These are phyloP conservation scores for Asarcornis scutulata DNA, from an alignment of 2,113 vertebrate genomes.

Conservation along the genomic window DNA sequence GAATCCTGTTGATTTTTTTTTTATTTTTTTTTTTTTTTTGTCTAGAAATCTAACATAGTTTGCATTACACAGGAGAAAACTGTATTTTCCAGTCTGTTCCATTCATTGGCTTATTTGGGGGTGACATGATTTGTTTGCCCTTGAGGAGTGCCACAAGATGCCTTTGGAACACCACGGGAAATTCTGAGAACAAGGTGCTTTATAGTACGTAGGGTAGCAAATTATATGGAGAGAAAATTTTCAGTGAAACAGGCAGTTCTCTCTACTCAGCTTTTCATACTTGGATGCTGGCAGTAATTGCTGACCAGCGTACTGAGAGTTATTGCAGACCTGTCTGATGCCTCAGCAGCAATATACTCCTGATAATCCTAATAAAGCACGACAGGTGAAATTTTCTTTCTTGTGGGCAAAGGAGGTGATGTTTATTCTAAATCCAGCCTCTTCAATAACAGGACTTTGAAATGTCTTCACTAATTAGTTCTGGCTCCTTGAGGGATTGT, in stretches of 20 bases:
- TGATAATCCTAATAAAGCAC: background rate
- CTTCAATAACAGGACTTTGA: slow-evolving; percentile 25
- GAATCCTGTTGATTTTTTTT: background rate
- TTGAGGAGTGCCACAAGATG: background rate
- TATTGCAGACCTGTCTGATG: slow-evolving; percentile 12
- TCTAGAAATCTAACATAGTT: background rate
- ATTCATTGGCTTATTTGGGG: background rate
- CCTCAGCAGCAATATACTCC: background rate
- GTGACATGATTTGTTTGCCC: background rate
- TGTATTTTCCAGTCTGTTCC: background rate
- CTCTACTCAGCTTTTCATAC: slow-evolving; percentile 8
- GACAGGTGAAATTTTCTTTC: slow-evolving; percentile 6
- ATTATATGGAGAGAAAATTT: background rate
- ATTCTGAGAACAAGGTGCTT: background rate
- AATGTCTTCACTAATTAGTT: slow-evolving; percentile 58
- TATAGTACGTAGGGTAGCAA: background rate
- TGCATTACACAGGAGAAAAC: background rate
- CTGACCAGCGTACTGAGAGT: background rate
- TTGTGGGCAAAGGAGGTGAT: slow-evolving; percentile 27
- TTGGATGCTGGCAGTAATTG: slow-evolving; percentile 31
- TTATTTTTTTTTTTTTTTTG: background rate
- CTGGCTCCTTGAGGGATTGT: slow-evolving; percentile 6
- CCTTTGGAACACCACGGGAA: background rate
- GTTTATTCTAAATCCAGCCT: slow-evolving; percentile 56
- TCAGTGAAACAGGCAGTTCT: background rate